Conservation (phyloP, 2,113 vertebrate species). For the Albula goreensis region DNA sequence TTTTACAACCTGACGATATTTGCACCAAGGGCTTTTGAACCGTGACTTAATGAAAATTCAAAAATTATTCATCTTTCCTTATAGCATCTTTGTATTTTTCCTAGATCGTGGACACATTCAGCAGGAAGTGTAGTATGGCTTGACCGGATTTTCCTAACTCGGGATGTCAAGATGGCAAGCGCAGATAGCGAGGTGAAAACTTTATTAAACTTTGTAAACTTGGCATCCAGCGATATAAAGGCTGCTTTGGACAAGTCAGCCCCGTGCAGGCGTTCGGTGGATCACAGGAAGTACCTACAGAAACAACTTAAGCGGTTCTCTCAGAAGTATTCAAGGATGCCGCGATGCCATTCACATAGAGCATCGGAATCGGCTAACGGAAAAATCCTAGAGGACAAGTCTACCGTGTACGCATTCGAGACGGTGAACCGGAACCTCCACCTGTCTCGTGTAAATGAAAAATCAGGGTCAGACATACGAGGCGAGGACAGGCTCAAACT, state of each 20-base stretch:
- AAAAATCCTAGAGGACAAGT: slow-evolving; percentile 61
- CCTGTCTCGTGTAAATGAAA: slow-evolving; percentile 43
- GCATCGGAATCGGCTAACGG: slow-evolving; percentile 58
- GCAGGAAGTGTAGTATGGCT: slow-evolving; percentile 51
- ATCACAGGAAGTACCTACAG: slow-evolving; percentile 96
- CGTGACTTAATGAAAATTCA: background rate
- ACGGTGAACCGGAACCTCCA: slow-evolving; percentile 33
- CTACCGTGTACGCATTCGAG: slow-evolving; percentile 35
- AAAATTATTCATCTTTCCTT: background rate
- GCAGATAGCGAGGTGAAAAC: slow-evolving; percentile 96
- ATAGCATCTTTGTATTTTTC: background rate
- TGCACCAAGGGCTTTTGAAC: background rate
- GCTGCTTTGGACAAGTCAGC: slow-evolving; percentile 95
- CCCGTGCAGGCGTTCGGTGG: slow-evolving; percentile 93
- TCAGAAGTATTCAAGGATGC: slow-evolving; percentile 86
- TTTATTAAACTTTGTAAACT: slow-evolving; percentile 93
- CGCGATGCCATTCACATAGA: slow-evolving; percentile 76
- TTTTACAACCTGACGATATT: background rate
- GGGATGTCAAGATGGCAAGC: slow-evolving; percentile 77
- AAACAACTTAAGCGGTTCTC: slow-evolving; percentile 97
- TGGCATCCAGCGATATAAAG: slow-evolving; percentile 98
- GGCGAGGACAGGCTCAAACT: slow-evolving; percentile 41
- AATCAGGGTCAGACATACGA: slow-evolving; percentile 45
- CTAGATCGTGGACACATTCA: slow-evolving; percentile 34
- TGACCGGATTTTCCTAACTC: slow-evolving; percentile 34